phyloP scores from a whole-genome alignment of 2,888 invertebrate species.

The Athetis lepigone region DNA sequence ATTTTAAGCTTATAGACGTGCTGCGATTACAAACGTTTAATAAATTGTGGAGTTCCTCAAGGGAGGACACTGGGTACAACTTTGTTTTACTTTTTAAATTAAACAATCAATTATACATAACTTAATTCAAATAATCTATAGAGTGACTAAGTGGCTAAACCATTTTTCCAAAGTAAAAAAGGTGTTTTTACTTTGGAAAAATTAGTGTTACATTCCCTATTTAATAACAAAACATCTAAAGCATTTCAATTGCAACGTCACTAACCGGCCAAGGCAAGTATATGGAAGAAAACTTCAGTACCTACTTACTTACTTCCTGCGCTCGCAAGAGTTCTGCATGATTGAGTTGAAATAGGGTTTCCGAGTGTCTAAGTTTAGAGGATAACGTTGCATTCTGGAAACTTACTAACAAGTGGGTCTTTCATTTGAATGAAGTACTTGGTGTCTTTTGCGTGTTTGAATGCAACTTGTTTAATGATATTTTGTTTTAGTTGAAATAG shows the following conservation, averaged over 20 bases:
- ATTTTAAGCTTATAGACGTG: not conserved
- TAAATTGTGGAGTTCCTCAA: conserved; percentile 18
- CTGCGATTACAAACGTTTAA: not conserved
- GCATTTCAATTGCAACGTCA: conserved; percentile 22
- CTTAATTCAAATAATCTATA: too few relatives aligned
- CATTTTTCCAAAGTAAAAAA: too few relatives aligned
- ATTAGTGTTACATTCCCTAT: not conserved
- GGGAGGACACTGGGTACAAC: conserved; percentile 9
- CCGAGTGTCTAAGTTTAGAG: conserved; percentile 40
- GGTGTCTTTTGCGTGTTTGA: conserved; percentile 8
- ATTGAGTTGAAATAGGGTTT: conserved; percentile 52
- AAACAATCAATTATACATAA: too few relatives aligned
- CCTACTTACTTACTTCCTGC: conserved; percentile 22
- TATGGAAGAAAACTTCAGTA: conserved; percentile 35
- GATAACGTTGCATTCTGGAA: conserved; percentile 7
- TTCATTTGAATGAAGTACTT: conserved; percentile 34
- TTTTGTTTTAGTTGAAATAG: not conserved
- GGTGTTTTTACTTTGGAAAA: too few relatives aligned
- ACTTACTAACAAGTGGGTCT: conserved; percentile 18
- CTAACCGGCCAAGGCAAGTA: conserved; percentile 9
- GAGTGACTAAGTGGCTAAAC: too few relatives aligned
- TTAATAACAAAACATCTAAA: not conserved
- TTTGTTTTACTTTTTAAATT: too few relatives aligned
- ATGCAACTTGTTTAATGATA: not conserved
- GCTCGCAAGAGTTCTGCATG: conserved; percentile 25